These are phyloP conservation scores for Pempheris klunzingeri DNA, from an alignment of 2,797 vertebrate genomes.

Conservation along the genomic window DNA sequence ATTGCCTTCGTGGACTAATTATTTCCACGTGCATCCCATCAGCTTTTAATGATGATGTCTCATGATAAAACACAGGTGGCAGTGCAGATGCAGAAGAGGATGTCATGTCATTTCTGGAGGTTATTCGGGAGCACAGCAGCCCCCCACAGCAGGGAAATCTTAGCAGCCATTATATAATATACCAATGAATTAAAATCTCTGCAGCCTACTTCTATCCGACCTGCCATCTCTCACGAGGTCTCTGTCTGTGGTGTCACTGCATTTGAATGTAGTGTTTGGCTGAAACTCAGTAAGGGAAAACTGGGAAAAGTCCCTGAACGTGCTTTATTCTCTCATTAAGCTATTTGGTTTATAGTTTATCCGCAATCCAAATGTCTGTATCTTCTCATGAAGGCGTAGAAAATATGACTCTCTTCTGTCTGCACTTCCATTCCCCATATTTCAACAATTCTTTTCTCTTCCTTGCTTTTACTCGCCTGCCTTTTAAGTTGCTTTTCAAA, in stretches of 20 bases:
- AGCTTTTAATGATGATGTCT: slow-evolving; percentile 19
- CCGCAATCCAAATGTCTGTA: slow-evolving; percentile 33
- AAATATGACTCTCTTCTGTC: slow-evolving; percentile 13
- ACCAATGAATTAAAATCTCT: slow-evolving; percentile 47
- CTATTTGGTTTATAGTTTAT: slow-evolving; percentile 57
- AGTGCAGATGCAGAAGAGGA: slow-evolving; percentile 39
- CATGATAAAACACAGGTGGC: slow-evolving; percentile 47
- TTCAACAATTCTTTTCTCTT: slow-evolving; percentile 32
- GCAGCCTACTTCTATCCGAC: slow-evolving; percentile 28
- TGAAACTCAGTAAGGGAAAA: slow-evolving; percentile 33
- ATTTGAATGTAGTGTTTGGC: slow-evolving; percentile 51
- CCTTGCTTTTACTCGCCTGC: slow-evolving; percentile 34
- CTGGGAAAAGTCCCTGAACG: slow-evolving; percentile 24
- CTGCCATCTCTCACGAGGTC: slow-evolving; percentile 30
- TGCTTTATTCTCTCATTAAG: slow-evolving; percentile 39
- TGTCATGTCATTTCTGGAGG: slow-evolving; percentile 45
- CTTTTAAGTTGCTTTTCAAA: slow-evolving; percentile 72
- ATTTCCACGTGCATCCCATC: slow-evolving; percentile 30
- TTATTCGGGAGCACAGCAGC: slow-evolving; percentile 42
- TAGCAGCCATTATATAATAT: slow-evolving; percentile 56
- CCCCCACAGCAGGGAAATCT: slow-evolving; percentile 41
- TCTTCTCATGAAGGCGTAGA: slow-evolving; percentile 11
- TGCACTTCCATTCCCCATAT: slow-evolving; percentile 27
- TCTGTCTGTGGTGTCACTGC: slow-evolving; percentile 49
- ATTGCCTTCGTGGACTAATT: slow-evolving; percentile 27